Evolutionary conservation across 2,888 invertebrate species (phyloP), one percentile per base, ranked within the genome.

Genomic region (Diarsia mendica): DNA sequence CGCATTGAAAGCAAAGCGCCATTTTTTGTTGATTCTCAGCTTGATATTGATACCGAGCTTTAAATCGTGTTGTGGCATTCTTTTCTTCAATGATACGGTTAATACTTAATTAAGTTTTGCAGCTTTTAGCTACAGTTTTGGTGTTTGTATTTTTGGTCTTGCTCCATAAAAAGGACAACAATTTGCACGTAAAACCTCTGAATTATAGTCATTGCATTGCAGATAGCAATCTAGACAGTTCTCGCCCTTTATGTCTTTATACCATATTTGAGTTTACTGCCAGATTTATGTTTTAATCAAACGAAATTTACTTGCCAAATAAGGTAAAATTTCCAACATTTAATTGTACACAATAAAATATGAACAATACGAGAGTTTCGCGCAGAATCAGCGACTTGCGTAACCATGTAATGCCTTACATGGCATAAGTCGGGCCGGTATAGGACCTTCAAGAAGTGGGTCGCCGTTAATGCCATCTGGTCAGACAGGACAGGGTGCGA

Each of bases 381-480:
- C 84, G 72, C 84, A 89, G 84, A 85, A 89, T 83, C 81, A 83
- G 80, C 44, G 48, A 70, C 72, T 96, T 95, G 93, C 93, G 93
- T 93, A 96, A 96, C 94, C 94, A 93, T 93, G 95, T 84, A 86
- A 81, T 84, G 88, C 95, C 95, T 88, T 95, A 94, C 88, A 95
- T 91, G 95, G 95, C 87, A 87, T 88, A 90, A 88, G 89, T 89
- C 91, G 87, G 91, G 90, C 93, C 91, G 91, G 91, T 88, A 89
- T 88, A 88, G 93, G 94, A 94, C 96, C 96, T 96, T 96, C 94
- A 91, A 86, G 89, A 95, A 93, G 94, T 96, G 94, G 95, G 96
- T 95, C 96, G 93, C 84, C 90, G 85, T 91, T 93, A 93, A 93
- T 93, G 93, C 95, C 96, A 96, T 96, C 95, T 96, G 95, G 95